phyloP scores from a whole-genome alignment of 2,797 vertebrate species.

The Neosilurus hyrtlii region DNA sequence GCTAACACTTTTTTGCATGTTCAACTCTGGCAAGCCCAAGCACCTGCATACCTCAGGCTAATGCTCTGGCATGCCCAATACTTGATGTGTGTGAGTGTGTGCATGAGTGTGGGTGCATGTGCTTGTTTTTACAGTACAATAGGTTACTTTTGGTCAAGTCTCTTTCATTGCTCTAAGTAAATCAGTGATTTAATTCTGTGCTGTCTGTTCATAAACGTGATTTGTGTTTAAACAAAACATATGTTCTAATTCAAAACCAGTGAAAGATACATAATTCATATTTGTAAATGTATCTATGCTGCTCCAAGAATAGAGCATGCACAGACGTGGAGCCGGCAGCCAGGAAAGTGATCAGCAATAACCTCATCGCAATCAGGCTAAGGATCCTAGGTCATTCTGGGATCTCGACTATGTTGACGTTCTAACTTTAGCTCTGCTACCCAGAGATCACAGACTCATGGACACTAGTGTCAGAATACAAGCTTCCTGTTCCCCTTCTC shows the following conservation, averaged over 20 bases:
- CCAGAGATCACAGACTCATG: conserved; percentile 19
- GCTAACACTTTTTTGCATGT: conserved; percentile 40
- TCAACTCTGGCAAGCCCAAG: conserved; percentile 48
- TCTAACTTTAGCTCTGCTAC: conserved; percentile 45
- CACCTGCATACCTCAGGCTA: conserved; percentile 50
- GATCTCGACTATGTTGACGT: conserved; percentile 29
- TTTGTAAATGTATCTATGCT: conserved; percentile 9
- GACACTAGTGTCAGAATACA: conserved; percentile 31
- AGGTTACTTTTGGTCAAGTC: conserved; percentile 1
- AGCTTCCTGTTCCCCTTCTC: conserved; percentile 32
- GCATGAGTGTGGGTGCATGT: neutral
- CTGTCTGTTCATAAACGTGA: neutral
- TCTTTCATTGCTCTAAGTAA: neutral
- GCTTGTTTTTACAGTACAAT: neutral
- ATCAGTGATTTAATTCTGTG: neutral
- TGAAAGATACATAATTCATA: neutral
- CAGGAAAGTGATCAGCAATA: conserved; percentile 29
- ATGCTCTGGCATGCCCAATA: conserved; percentile 49
- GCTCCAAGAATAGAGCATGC: conserved; percentile 36
- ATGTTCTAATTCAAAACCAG: neutral
- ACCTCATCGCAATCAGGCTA: conserved; percentile 23
- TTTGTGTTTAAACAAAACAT: neutral
- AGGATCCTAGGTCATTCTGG: conserved; percentile 23
- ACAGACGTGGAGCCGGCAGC: conserved; percentile 31
- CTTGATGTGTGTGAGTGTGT: conserved; percentile 20